Conservation (phyloP, 2,888 invertebrate genomes). For the Ectemnius continuus region DNA sequence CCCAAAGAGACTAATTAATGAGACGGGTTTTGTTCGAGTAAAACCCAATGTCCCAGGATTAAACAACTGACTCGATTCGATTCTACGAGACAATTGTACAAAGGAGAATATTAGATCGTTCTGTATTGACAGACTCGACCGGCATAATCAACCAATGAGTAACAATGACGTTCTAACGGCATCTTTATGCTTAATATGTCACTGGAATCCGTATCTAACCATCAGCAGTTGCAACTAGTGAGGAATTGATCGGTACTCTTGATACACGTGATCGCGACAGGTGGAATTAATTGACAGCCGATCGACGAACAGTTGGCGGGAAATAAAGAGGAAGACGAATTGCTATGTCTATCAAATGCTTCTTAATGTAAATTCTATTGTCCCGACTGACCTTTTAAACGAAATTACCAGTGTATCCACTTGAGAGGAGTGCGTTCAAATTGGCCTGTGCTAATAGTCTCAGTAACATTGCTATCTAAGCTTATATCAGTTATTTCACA, state of each 20-base stretch:
- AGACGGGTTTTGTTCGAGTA: too few species aligned
- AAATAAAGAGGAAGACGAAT: conserved; percentile 1
- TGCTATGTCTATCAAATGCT: not conserved
- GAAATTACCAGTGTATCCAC: too few species aligned
- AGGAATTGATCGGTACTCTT: conserved; percentile 7
- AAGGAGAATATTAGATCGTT: too few species aligned
- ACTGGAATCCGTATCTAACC: conserved; percentile 18
- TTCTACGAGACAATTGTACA: too few species aligned
- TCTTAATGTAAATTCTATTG: not conserved
- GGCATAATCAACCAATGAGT: not conserved
- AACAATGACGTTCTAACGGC: conserved; percentile 28
- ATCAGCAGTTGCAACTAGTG: not conserved
- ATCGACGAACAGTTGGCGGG: conserved; percentile 11
- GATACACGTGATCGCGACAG: conserved; percentile 17
- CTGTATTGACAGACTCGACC: too few species aligned
- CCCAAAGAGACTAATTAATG: too few species aligned
- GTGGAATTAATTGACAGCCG: conserved; percentile 18
- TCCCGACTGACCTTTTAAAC: not conserved
- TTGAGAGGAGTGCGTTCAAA: too few species aligned
- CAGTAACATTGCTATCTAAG: too few species aligned
- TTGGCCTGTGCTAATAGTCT: too few species aligned
- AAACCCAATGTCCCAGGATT: too few species aligned
- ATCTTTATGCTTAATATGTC: conserved; percentile 24
- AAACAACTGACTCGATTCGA: too few species aligned
- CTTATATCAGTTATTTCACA: too few species aligned